Evolutionary conservation across 2,888 invertebrate genomes (phyloP).

Genomic region (Aporophyla lueneburgensis): DNA sequence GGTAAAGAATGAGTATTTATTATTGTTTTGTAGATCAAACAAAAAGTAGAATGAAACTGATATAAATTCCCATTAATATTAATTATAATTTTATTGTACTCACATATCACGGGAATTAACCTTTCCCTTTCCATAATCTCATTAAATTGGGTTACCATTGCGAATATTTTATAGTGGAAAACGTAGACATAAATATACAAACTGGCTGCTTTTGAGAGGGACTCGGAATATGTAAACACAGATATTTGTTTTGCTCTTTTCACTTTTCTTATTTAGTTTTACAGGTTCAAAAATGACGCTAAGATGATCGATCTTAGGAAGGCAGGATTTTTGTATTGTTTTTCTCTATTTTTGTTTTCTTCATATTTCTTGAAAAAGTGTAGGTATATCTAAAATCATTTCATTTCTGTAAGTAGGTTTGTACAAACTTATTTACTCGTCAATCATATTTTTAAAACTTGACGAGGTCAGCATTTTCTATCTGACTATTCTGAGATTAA

Average conservation of each 20-base stretch:
- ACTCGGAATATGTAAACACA: neutral
- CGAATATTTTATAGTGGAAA: constrained; percentile 40
- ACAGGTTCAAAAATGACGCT: neutral
- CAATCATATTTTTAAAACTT: too few species aligned
- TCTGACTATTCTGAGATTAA: too few species aligned
- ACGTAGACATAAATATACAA: constrained; percentile 8
- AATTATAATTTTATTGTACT: constrained; percentile 27
- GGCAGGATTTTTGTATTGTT: neutral
- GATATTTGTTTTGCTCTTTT: neutral
- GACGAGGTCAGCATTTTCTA: too few species aligned
- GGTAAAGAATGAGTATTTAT: constrained; percentile 9
- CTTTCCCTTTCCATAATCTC: constrained; percentile 22
- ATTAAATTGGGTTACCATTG: constrained; percentile 21
- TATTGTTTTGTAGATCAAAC: constrained; percentile 2
- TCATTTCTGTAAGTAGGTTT: too few species aligned
- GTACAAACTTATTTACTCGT: too few species aligned
- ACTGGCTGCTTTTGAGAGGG: neutral
- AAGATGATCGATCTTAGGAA: neutral
- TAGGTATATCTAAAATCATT: too few species aligned
- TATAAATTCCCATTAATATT: constrained; percentile 43
- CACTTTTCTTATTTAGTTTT: neutral
- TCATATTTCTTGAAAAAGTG: neutral
- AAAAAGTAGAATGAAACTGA: constrained; percentile 25
- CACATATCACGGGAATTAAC: constrained; percentile 14
- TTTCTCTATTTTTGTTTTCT: neutral